phyloP scores from a whole-genome alignment of 2,797 vertebrate genomes.

The Phoxinus dragarum region DNA sequence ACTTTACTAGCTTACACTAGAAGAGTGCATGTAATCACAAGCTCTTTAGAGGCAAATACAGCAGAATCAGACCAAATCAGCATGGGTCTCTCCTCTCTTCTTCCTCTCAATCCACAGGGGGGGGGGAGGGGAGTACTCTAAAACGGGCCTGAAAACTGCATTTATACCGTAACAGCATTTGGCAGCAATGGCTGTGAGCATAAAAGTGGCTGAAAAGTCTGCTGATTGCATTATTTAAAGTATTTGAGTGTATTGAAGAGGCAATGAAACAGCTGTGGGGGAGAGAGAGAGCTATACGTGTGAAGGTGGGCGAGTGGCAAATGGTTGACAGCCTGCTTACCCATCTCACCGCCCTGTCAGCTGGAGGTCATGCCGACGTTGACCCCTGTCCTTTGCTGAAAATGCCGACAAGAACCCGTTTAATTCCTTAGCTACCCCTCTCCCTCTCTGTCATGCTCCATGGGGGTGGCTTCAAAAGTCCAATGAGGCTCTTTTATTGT shows the following conservation, averaged over 20 bases:
- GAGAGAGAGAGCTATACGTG: not conserved
- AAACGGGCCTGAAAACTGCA: constrained; percentile 33
- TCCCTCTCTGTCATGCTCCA: not conserved
- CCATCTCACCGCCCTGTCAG: constrained; percentile 38
- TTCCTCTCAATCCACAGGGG: constrained; percentile 28
- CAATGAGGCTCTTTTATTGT: constrained; percentile 63
- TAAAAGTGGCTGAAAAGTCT: constrained; percentile 42
- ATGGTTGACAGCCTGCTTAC: constrained; percentile 53
- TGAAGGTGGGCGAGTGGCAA: constrained; percentile 9
- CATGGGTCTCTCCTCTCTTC: not conserved
- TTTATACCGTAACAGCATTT: constrained; percentile 32
- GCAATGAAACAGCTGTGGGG: constrained; percentile 34
- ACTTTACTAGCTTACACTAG: not conserved
- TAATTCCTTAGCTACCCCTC: not conserved
- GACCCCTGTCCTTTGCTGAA: constrained; percentile 48
- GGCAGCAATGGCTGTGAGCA: constrained; percentile 28
- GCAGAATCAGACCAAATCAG: constrained; percentile 24
- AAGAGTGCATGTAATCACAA: constrained; percentile 13
- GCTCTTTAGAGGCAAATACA: constrained; percentile 19
- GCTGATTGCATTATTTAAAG: constrained; percentile 51
- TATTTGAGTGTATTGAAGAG: constrained; percentile 43
- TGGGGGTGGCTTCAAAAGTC: constrained; percentile 45
- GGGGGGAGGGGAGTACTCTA: not conserved
- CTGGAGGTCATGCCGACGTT: constrained; percentile 35
- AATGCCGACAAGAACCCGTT: constrained; percentile 17